Base-by-base conservation (phyloP, 2,113 vertebrate species). In the Apistogramma diplotaenia region DNA sequence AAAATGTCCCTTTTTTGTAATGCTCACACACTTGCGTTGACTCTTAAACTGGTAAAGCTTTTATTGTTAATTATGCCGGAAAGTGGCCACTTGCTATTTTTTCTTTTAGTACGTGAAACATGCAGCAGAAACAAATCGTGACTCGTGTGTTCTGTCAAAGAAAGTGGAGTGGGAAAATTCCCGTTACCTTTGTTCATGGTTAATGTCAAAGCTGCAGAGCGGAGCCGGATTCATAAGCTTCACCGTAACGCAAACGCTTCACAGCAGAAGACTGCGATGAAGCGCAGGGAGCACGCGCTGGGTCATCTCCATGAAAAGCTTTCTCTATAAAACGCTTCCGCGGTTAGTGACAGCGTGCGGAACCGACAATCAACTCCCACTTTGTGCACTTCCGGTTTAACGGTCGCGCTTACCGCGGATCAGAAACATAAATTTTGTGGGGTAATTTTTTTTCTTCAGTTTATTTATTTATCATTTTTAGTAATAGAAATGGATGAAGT, bases 121-220 rank as follows among this genome's bases (percentile, higher is more conserved):
- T 27, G 16, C 18, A 46, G 23, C 16, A 67, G 25, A 27, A 46
- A 46, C 15, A 67, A 67, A 67, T 16, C 27, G 61, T 18, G 61
- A 25, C 37, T 67, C 15, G 40, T 46, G 62, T 19, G 19, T 46
- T 19, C 49, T 33, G 40, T 46, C 21, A 33, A 16, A 53, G 19
- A 73, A 56, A 35, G 4, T 13, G 10, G 54, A n/a, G 71, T 40
- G 72, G 27, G 11, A 75, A 72, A 37, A 7, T 11, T 0, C 1
- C 54, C 4, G 8, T 85, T 90, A 94, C 94, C 94, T 93, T 90
- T 90, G 67, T 87, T 73, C 92, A 92, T 92, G 13, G 8, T 77
- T 56, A 21, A 1, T 31, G 54, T 13, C 55, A 29, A 8, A 23
- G 31, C 57, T 35, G 60, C 43, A 25, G 5, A n/a, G 13, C 7